phyloP scores from a whole-genome alignment of 2,113 vertebrate species.

The Ammospiza caudacuta region DNA sequence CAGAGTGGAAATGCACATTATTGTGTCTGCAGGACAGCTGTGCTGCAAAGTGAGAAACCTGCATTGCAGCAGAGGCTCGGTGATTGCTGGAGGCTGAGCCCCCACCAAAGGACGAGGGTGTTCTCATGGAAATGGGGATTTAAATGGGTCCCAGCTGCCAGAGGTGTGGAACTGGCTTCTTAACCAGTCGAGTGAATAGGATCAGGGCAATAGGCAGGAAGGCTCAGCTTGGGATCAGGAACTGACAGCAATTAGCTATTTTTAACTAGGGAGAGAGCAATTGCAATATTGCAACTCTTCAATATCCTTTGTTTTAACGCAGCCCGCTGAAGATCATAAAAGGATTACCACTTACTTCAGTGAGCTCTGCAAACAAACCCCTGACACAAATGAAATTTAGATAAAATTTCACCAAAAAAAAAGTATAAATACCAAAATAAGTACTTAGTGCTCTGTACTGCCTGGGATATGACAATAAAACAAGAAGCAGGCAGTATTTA shows the following conservation, averaged over 20 bases:
- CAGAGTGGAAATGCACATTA: neutral
- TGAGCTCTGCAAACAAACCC: neutral
- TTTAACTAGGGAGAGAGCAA: neutral
- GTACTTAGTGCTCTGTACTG: neutral
- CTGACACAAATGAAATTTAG: neutral
- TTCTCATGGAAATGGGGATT: neutral
- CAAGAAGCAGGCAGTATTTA: neutral
- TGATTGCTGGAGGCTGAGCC: neutral
- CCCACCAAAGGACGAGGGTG: neutral
- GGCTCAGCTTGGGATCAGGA: neutral
- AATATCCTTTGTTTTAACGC: neutral
- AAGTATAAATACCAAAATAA: neutral
- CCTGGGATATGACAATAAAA: neutral
- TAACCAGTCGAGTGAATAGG: neutral
- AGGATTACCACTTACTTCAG: neutral
- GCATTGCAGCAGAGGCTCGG: neutral
- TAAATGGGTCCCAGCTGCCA: neutral
- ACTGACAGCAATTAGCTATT: neutral
- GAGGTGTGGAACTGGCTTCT: neutral
- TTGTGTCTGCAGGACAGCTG: neutral
- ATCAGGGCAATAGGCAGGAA: neutral
- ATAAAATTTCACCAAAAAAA: neutral
- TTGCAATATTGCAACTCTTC: neutral
- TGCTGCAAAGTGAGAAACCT: neutral
- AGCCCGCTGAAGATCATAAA: neutral